Base-by-base conservation (phyloP, 2,113 vertebrate species). In the Pangasianodon hypophthalmus region DNA sequence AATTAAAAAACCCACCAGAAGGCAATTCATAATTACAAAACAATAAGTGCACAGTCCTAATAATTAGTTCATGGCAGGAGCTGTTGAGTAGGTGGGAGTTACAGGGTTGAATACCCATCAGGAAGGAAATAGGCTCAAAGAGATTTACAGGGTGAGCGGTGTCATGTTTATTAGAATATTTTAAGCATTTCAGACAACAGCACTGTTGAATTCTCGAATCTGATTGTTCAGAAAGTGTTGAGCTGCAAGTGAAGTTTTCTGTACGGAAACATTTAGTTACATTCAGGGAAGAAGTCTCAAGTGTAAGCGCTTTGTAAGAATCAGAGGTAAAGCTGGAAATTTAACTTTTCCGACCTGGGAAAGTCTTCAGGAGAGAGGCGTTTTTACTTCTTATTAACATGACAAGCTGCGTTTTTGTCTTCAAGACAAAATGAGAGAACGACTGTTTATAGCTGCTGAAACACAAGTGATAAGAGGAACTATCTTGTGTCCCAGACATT, bases 11-110 rank as follows among this genome's bases (percentile, higher is more conserved):
- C 24, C 48, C 77, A 83, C 16, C 52, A 58, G 52, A 24, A 56
- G n/a, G 52, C 81, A 58, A 58, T 83, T 52, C n/a, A 58, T 83
- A 83, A 83, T 58, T 24, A 58, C 18, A 83, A 58, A 83, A 58
- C 81, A 58, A 58, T 54, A 24, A 37, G n/a, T 58, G 52, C 50
- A 24, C 29, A 58, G 37, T 58, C n/a, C 18, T 83, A 83, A 83
- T 83, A 83, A 83, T 83, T 83, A 83, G 52, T 41, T 83, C n/a
- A 41, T 4, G 81, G 52, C 81, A 83, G 32, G 81, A 83, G 52
- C 52, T 10, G 81, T 56, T 56, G 81, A 24, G 52, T 83, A 37
- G 81, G 81, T 52, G 81, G 58, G 52, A 58, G n/a, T 11, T 2
- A 32, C 52, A 83, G 8, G 81, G 81, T 37, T 83, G 50, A 83